Conservation (phyloP, 2,113 vertebrate genomes). For the Proteles cristata region DNA sequence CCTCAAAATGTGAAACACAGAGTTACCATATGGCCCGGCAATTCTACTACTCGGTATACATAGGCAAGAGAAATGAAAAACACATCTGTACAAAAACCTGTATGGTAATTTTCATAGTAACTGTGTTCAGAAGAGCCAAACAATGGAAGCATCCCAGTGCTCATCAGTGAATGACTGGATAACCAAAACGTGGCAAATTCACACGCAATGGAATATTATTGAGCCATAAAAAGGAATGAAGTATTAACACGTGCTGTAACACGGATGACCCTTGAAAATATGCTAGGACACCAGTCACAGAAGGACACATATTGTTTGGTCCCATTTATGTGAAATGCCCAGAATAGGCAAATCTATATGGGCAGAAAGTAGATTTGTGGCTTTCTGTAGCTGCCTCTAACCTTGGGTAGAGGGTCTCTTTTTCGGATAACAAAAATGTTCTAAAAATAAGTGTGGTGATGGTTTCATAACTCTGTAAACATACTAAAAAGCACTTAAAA, state of each 20-base stretch:
- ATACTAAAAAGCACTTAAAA: not conserved
- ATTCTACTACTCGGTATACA: not conserved
- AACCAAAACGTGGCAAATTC: not conserved
- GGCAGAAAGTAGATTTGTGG: not conserved
- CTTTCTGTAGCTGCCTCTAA: too few relatives aligned
- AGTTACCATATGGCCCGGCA: not conserved
- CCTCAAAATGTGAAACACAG: not conserved
- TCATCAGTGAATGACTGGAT: accelerated
- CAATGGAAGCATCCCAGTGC: not conserved
- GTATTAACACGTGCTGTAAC: not conserved
- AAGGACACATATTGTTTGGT: not conserved
- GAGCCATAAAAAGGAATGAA: not conserved
- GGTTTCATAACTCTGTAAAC: not conserved
- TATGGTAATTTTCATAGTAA: not conserved
- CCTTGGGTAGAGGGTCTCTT: not conserved
- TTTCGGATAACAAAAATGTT: not conserved
- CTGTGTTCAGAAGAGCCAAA: not conserved
- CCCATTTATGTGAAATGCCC: not conserved
- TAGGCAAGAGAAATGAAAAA: not conserved
- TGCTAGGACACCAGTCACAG: not conserved
- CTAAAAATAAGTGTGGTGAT: not conserved
- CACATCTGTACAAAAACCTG: not conserved
- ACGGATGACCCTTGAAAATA: not conserved
- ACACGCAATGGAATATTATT: not conserved
- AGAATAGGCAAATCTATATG: not conserved